Conservation (phyloP, 2,888 invertebrate species). For the Eilema caniola region DNA sequence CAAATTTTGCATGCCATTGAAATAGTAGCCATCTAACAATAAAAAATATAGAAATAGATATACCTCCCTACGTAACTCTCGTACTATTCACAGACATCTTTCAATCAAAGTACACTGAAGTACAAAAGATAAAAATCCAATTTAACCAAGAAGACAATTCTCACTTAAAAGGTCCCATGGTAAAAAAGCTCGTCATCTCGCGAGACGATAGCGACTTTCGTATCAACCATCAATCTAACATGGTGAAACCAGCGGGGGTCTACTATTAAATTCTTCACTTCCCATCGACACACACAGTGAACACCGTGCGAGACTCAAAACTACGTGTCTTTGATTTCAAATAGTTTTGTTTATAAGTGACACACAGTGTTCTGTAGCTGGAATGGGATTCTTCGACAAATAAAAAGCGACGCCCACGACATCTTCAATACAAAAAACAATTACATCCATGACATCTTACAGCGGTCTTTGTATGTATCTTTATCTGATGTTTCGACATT, state of each 20-base stretch:
- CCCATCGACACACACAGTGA: slow-evolving; percentile 43
- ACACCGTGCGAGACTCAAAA: slow-evolving; percentile 29
- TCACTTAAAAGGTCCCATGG: slow-evolving; percentile 72
- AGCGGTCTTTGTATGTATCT: slow-evolving; percentile 62
- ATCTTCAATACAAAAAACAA: slow-evolving; percentile 72
- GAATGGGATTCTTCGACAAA: slow-evolving; percentile 58
- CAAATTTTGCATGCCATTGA: not conserved
- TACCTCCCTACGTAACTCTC: no score
- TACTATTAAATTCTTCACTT: slow-evolving; percentile 72
- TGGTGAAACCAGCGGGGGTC: slow-evolving; percentile 74
- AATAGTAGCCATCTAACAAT: not conserved
- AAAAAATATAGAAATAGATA: slow-evolving; percentile 1
- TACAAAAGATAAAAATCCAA: slow-evolving; percentile 75
- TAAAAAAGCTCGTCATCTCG: slow-evolving; percentile 68
- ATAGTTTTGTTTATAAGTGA: slow-evolving; percentile 1
- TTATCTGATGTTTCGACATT: slow-evolving; percentile 68
- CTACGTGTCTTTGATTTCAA: slow-evolving; percentile 23
- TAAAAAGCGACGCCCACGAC: slow-evolving; percentile 65
- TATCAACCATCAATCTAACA: slow-evolving; percentile 84
- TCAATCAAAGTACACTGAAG: slow-evolving; percentile 54
- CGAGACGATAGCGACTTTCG: slow-evolving; percentile 63
- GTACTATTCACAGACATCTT: slow-evolving; percentile 37
- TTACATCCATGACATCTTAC: slow-evolving; percentile 71
- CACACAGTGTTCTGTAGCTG: slow-evolving; percentile 45
- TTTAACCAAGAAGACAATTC: slow-evolving; percentile 78